Conservation (phyloP, 2,113 vertebrate species). For the Aegithalos caudatus region DNA sequence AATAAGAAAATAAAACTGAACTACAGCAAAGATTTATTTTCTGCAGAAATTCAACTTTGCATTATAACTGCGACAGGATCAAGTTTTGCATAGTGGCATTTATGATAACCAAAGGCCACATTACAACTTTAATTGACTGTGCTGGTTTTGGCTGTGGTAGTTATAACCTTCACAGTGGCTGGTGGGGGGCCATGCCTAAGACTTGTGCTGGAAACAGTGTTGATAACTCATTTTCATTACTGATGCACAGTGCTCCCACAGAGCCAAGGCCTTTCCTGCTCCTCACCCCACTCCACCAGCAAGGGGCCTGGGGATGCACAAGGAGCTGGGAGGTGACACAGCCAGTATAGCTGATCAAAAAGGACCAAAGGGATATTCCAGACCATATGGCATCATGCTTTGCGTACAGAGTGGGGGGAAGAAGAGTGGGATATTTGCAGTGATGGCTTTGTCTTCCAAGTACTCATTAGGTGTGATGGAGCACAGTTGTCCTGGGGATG, state of each 20-base stretch:
- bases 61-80: background rate
- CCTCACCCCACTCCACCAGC: background rate
- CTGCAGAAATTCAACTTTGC: background rate
- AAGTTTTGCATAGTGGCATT: background rate
- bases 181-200: background rate
- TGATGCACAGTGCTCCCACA: background rate
- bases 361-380: background rate
- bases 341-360: background rate
- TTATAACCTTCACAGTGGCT: background rate
- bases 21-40: background rate
- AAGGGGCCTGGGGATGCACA: background rate
- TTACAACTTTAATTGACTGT: background rate
- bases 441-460: background rate
- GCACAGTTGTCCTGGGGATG: background rate
- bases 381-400: no score
- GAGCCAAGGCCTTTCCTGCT: background rate
- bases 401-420: background rate
- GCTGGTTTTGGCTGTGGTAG: background rate
- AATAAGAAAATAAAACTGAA: background rate
- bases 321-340: background rate
- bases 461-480: background rate
- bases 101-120: background rate
- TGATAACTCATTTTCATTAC: background rate
- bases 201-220: background rate
- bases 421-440: no score